Base-by-base conservation (phyloP, 2,797 vertebrate species). In the Malacoraja senta region DNA sequence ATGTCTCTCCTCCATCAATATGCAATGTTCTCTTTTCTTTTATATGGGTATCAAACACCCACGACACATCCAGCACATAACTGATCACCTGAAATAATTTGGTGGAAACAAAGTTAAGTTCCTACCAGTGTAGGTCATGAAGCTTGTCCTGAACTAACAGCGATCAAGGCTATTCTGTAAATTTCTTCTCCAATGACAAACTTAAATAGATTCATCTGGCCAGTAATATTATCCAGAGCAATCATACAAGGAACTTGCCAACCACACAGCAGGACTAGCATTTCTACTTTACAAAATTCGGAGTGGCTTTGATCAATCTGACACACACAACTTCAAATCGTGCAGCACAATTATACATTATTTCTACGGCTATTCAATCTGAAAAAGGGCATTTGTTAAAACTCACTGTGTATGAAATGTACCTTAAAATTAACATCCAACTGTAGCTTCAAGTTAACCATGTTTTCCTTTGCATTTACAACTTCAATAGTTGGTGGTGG, bases 31-130 rank as follows among this genome's bases (percentile, higher is more conserved):
- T 97, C 95, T 96, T 98, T 94, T 99, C 99, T 94, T 98, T 98
- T 93, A 97, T 96, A 93, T 99, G 98, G 26, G 96, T 94, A 94
- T 99, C 98, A 19, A 99, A 99, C 29, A 97, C 96, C 98, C 99
- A 99, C 94, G 97, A 98, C 94, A 99, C 95, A 80, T 98, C 96
- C 94, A 98, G 97, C 1, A 97, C 93, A 0, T 97, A 99, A 93
- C 97, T 96, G 10, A 96, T 96, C 94, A 98, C 97, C 98, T 99
- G 94, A n/a, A 94, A 79, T 19, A 35, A 44, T 29, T 13, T 26
- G 26, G 71, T 74, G 71, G 3, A 29, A 44, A 58, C 44, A 6
- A 8, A 76, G 44, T 15, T 91, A 91, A 61, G 21, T 24, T 26
- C 17, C 24, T 44, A 29, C 35, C 24, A 35, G 6, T 24, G 35